Base-by-base conservation (phyloP, 2,113 vertebrate species). In the Syrrhaptes paradoxus region DNA sequence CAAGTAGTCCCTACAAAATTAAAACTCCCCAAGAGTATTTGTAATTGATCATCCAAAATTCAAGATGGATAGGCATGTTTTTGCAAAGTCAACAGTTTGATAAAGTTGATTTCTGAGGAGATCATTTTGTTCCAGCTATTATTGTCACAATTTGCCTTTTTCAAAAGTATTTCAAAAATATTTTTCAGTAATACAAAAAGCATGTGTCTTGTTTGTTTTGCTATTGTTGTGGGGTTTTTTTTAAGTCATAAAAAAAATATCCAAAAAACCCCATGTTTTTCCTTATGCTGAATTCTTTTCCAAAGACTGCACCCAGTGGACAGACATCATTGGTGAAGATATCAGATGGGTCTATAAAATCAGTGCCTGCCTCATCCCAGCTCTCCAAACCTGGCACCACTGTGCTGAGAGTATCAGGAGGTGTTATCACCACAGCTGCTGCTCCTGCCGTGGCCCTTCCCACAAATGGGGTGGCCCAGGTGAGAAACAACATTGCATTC, bases 311-410 rank as follows among this genome's bases (percentile, higher is more conserved):
- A 63, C 87, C 98, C 10, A 77, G 98, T 36, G 98, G 98, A 65
- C 99, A 99, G 93, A 96, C 98, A 2, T 98, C 99, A 2, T 97
- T 99, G 96, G 97, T 99, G 97, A 99, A 99, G 97, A 97, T 99
- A 97, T 98, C 99, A 6, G 99, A 99, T 7, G 98, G 98, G 24
- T 98, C 99, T 7, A 95, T 99, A 51, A 99, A 99, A 96, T 98
- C 99, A 3, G 98, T 99, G 74, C 98, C 99, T 9, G 96, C 98
- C 36, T 98, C 98, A 2, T 98, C 98, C 6, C 99, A 99, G 65
- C 98, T 99, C 89, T 99, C 99, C 74, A 99, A 99, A 93, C 98
- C 99, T 8, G 99, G 99, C 80, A 99, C 99, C 79, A 99, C 99
- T 10, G 98, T 99, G 80, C 96, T 99, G 76, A 98, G 99, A 89